These are phyloP conservation scores for Coreius guichenoti DNA, from an alignment of 2,797 vertebrate species.

Conservation along the genomic window DNA sequence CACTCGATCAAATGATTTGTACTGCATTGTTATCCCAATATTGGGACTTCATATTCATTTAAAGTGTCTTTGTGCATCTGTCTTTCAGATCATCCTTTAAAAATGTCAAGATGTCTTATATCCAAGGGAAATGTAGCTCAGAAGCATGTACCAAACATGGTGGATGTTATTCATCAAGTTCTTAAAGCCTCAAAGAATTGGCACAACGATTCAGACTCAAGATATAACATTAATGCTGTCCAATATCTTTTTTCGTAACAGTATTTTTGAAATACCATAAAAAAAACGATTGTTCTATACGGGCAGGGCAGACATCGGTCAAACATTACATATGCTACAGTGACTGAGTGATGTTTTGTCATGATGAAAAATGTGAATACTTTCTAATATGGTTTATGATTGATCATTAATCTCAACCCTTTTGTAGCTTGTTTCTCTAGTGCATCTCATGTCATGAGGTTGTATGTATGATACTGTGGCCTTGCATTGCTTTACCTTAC, in stretches of 20 bases:
- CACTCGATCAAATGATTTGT: conserved; percentile 16
- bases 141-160: conserved; percentile 3
- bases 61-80: conserved; percentile 32
- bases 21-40: conserved; percentile 21
- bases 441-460: conserved; percentile 72
- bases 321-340: conserved; percentile 19
- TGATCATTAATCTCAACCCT: conserved; percentile 43
- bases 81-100: background rate
- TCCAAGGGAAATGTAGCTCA: conserved; percentile 51
- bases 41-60: conserved; percentile 17
- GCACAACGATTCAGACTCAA: background rate
- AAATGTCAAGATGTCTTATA: conserved; percentile 24
- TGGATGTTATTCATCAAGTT: conserved; percentile 5
- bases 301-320: conserved; percentile 22
- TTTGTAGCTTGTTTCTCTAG: conserved; percentile 45
- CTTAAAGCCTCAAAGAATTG: conserved; percentile 21
- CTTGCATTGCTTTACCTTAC: conserved; percentile 85
- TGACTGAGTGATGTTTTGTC: conserved; percentile 17
- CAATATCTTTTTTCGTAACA: conserved; percentile 20
- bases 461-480: conserved; percentile 83
- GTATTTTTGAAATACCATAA: conserved; percentile 40
- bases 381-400: conserved; percentile 34
- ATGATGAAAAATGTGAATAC: conserved; percentile 56
- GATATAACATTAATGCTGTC: background rate
- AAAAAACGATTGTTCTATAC: background rate